Evolutionary conservation across 2,797 vertebrate genomes (phyloP).

Genomic region (Lepilemur ruficaudatus): DNA sequence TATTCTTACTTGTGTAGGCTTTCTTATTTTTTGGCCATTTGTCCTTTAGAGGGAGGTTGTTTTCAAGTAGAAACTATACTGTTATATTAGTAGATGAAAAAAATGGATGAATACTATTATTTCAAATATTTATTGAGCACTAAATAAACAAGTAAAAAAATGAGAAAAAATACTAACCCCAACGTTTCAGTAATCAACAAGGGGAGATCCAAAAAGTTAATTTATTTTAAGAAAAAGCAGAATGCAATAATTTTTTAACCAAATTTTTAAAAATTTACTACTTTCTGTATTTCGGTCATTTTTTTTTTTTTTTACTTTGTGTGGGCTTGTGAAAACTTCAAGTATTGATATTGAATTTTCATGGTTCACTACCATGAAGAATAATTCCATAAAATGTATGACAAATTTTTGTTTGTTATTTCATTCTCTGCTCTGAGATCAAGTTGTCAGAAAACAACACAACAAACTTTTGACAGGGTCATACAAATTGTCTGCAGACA

Average conservation of each 20-base stretch:
- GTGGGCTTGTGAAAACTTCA: constrained; percentile 31
- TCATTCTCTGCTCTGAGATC: constrained; percentile 44
- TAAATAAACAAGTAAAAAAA: neutral
- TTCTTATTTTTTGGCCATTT: constrained; percentile 9
- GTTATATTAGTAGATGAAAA: neutral
- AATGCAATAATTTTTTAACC: neutral
- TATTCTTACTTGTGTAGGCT: neutral
- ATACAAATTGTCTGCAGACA: neutral
- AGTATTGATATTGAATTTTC: neutral
- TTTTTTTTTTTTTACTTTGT: neutral
- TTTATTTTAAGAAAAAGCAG: neutral
- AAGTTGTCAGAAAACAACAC: neutral
- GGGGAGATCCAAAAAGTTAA: neutral
- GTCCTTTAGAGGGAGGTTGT: neutral
- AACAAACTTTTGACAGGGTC: constrained; percentile 27
- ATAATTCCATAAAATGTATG: neutral
- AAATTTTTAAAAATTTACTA: neutral
- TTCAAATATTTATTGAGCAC: neutral
- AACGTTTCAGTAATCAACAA: neutral
- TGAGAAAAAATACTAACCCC: neutral
- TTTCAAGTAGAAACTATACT: constrained; percentile 10
- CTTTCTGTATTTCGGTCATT: neutral
- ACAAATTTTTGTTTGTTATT: constrained; percentile 24
- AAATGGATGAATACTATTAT: neutral
- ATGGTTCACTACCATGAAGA: neutral